These are phyloP conservation scores for Mallateleia sp. DNA, from an alignment of 2,888 invertebrate genomes.

Conservation along the genomic window DNA sequence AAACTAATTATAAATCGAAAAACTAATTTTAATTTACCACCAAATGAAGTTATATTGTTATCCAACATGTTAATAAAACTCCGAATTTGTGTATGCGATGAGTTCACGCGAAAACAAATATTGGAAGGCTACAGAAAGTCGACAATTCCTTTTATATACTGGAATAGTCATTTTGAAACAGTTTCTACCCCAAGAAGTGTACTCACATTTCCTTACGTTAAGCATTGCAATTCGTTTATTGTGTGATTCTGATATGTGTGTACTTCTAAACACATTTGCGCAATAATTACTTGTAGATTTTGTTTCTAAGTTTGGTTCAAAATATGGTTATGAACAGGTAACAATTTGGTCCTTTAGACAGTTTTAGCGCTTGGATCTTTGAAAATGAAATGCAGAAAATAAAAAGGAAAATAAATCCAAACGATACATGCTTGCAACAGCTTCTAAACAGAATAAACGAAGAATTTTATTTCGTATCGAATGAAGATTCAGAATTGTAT, in stretches of 20 bases:
- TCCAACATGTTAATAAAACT: constrained; percentile 15
- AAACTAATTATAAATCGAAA: constrained; percentile 3
- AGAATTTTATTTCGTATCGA: constrained; percentile 9
- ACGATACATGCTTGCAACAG: constrained; percentile 7
- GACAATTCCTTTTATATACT: constrained; percentile 30
- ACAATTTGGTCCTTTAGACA: constrained; percentile 11
- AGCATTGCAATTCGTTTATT: constrained; percentile 22
- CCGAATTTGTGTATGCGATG: not conserved
- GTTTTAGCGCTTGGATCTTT: not conserved
- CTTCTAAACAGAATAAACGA: constrained; percentile 29
- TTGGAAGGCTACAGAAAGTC: constrained; percentile 40
- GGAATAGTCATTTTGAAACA: constrained; percentile 9
- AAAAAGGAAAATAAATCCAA: constrained; percentile 20
- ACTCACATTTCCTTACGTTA: constrained; percentile 1
- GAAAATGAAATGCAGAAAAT: constrained; percentile 20
- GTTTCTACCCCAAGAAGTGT: constrained; percentile 15
- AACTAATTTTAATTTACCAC: not conserved
- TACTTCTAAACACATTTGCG: not conserved
- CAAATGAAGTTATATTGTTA: not conserved
- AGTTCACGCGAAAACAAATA: constrained; percentile 25
- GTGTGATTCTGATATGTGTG: constrained; percentile 8
- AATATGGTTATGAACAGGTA: constrained; percentile 8
- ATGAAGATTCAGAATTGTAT: constrained; percentile 5
- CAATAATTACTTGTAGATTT: not conserved
- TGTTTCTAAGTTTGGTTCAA: constrained; percentile 15